Evolutionary conservation across 92 coral and sea anemone genomes (phyloP), one percentile per base, ranked within the genome.

Genomic region (Paragorgia papillata): DNA sequence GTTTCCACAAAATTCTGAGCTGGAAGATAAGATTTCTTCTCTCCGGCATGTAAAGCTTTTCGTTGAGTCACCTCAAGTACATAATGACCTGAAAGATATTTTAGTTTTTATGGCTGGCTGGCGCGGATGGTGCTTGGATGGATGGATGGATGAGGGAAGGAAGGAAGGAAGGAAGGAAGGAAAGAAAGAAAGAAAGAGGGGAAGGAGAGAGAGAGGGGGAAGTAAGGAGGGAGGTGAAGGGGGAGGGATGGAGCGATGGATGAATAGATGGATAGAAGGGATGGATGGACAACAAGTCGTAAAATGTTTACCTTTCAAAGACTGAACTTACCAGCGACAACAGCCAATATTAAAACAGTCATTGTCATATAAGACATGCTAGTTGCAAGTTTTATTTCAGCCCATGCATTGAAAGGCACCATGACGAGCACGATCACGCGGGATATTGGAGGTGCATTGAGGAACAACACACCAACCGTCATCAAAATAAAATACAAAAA

Each of bases 381-480:
- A 50, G 88, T 84, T 9, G 84, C 81, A 39, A 90, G 81, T 13
- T 89, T 89, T 27, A 89, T 90, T 73, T 90, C 94, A 63, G 85
- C 85, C 94, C 97, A 90, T 15, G 95, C 92, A 61, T 94, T 94
- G 37, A 87, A 58, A 0, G 98, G 98, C 14, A 94, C 92, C 61
- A 89, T 51, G 27, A 94, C 60, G 7, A 94, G 85, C 3, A 89
- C 87, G 30, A 83, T 82, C 22, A 94, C 86, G 67, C 98, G 87
- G 0, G 98, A 85, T 79, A 94, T 85, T 48, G 88, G 74, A 14
- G 98, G 97, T 1, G 92, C 98, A 64, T 91, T 90, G 49, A 94
- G 90, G 82, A 94, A 94, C 88, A 94, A 73, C 29, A 94, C 90
- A 58, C 94, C 77, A 14, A 91, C 87, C 9, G 95, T 91, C 54